Conservation (phyloP, 2,113 vertebrate genomes). For the Aplodontia rufa region DNA sequence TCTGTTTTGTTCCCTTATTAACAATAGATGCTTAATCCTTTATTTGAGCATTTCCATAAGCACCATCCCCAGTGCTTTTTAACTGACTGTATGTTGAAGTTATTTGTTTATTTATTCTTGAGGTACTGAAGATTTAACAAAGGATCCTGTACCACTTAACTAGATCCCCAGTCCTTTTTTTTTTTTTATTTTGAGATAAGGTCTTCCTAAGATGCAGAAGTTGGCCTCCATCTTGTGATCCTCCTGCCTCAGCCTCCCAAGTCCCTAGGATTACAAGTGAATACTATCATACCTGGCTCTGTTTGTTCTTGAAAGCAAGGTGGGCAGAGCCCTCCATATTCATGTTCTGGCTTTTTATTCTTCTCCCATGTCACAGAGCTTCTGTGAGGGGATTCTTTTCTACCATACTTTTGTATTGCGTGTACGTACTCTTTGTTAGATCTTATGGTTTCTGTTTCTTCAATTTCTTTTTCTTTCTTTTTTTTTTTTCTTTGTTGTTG, state of each 20-base stretch:
- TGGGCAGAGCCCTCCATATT: not conserved
- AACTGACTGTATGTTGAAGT: not conserved
- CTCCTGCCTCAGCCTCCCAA: no score
- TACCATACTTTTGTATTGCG: not conserved
- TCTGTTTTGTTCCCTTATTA: not conserved
- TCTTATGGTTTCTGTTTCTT: not conserved
- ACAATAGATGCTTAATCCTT: not conserved
- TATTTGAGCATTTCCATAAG: not conserved
- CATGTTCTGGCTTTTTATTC: not conserved
- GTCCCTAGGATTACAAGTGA: no score
- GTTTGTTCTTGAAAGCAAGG: not conserved
- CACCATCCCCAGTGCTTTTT: not conserved
- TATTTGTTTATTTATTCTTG: not conserved
- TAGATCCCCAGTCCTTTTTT: no score
- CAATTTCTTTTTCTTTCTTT: not conserved
- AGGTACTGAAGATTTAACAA: no score
- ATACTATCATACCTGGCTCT: no score
- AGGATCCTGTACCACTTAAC: no score
- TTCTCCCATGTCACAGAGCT: not conserved
- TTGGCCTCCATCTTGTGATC: no score
- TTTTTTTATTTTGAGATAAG: no score
- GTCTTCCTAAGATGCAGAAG: no score
- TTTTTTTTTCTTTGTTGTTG: no score
- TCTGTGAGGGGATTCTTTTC: not conserved
- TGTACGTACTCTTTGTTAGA: not conserved